Percentiles rank a stretch among this genome's conserved stretches.
Evolutionary conservation across 1,140 invertebrate genomes (phyloP).

Genomic region (Pseudomyrmex gracilis): DNA sequence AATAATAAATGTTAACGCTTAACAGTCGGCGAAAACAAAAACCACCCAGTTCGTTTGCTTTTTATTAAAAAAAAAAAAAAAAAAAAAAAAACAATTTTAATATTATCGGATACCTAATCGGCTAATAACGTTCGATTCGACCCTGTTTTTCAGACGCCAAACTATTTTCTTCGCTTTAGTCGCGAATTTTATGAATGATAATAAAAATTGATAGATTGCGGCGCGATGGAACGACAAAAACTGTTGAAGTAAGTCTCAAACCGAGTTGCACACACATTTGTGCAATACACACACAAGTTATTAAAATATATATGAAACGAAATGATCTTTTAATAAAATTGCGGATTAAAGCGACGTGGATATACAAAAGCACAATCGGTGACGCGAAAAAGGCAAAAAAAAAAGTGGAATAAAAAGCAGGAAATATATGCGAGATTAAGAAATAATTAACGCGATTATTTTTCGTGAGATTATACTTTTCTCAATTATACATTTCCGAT

Average conservation of each 20-base stretch:
- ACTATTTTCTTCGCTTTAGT: conserved; percentile 64
- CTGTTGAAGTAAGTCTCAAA: conserved; percentile 11
- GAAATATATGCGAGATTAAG: conserved; percentile 78
- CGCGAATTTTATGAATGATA: conserved; percentile 80
- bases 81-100: conserved; percentile 84
- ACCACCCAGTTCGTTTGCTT: too few species aligned
- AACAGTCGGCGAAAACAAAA: conserved; percentile 69
- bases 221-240: conserved; percentile 30
- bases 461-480: conserved; percentile 76
- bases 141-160: conserved; percentile 35
- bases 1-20: neutral
- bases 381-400: conserved; percentile 16
- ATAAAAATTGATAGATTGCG: conserved; percentile 79
- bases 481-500: conserved; percentile 80
- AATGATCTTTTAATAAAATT: too few species aligned
- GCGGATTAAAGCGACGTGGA: neutral
- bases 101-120: conserved; percentile 64
- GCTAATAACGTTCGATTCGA: conserved; percentile 73
- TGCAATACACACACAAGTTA: neutral
- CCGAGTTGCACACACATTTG: conserved; percentile 42
- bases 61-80: conserved; percentile 82
- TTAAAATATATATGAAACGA: too few species aligned
- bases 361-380: neutral
- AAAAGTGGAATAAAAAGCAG: conserved; percentile 62
- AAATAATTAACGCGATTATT: conserved; percentile 81